These are phyloP conservation scores for Pseudorhiza aurosa DNA, from an alignment of 30 jellyfish, hydroid and myxozoan species.

Conservation along the genomic window DNA sequence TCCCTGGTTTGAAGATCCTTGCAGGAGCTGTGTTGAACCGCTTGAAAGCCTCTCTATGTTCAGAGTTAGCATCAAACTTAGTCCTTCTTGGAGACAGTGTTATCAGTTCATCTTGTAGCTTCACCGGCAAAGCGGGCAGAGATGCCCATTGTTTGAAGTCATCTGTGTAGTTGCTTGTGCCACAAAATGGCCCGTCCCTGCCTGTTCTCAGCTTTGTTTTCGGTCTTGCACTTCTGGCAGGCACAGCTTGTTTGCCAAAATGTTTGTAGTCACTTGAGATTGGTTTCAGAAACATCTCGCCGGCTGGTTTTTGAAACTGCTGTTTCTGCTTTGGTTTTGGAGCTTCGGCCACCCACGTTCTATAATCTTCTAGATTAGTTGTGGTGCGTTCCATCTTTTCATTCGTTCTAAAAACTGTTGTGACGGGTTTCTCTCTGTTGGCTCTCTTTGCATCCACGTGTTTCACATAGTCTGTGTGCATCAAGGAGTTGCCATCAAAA, in stretches of 20 bases:
- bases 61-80: slow-evolving; percentile 62
- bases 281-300: slow-evolving; percentile 50
- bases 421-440: slow-evolving; percentile 45
- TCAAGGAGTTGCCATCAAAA: slow-evolving; percentile 51
- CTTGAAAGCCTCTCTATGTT: slow-evolving; percentile 50
- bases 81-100: slow-evolving; percentile 27
- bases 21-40: slow-evolving; percentile 71
- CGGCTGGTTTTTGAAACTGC: slow-evolving; percentile 49
- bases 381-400: slow-evolving; percentile 52
- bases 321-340: slow-evolving; percentile 28
- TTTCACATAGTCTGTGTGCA: slow-evolving; percentile 40
- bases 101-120: slow-evolving; percentile 47
- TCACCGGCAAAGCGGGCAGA: slow-evolving; percentile 57
- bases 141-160: slow-evolving; percentile 59
- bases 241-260: slow-evolving; percentile 60
- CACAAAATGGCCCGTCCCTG: slow-evolving; percentile 41
- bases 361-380: slow-evolving; percentile 53
- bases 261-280: slow-evolving; percentile 62
- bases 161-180: slow-evolving; percentile 60
- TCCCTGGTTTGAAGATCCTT: slow-evolving; percentile 45
- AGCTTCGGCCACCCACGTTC: slow-evolving; percentile 52
- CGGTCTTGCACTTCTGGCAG: slow-evolving; percentile 79
- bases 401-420: slow-evolving; percentile 54
- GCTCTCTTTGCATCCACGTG: slow-evolving; percentile 48
- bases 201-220: slow-evolving; percentile 64